Evolutionary conservation across 2,797 vertebrate genomes (phyloP), one percentile per base, ranked within the genome.

Genomic region (Eulemur mongoz): DNA sequence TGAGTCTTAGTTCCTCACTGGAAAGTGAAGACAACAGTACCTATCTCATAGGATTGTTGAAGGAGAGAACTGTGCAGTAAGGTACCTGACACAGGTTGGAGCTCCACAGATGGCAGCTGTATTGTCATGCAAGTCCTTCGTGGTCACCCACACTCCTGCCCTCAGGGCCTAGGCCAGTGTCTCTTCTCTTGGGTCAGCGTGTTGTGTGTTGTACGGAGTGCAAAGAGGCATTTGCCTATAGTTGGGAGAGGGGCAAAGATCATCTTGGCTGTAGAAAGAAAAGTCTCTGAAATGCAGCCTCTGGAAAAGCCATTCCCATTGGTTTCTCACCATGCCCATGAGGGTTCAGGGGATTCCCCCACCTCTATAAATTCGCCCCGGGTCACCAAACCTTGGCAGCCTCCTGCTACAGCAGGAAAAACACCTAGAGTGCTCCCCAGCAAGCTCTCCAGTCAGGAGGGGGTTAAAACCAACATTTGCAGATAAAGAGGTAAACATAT

Each of bases 401-500:
- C 57, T 54, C 78, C 72, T 82, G 54, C 83, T 73, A 30, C 12
- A 54, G 50, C 48, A 54, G 85, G 48, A 57, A 86, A 20, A 40
- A 25, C 97, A 95, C 93, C 48, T 14, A 17, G 69, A 40, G 45
- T 0, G 2, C 93, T 81, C 69, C 15, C 35, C n/a, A 88, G 18
- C 84, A 92, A 78, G 86, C 4, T 22, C 54, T 82, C 91, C 85
- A 94, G 98, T 54, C 92, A 87, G 50, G 90, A 94, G 91, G 85
- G 94, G 98, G 99, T 99, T 99, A 99, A 99, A 98, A 98, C 97
- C 97, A 99, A 98, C 98, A 98, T 98, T 98, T 99, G 98, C 98
- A 98, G 98, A 99, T 99, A 98, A 99, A 99, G 98, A 99, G 98
- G 98, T 98, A 99, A 99, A 99, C 99, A 98, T 98, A 98, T 99